Evolutionary conservation across 2,888 invertebrate genomes (phyloP).

Genomic region (Lasioglossum vierecki): DNA sequence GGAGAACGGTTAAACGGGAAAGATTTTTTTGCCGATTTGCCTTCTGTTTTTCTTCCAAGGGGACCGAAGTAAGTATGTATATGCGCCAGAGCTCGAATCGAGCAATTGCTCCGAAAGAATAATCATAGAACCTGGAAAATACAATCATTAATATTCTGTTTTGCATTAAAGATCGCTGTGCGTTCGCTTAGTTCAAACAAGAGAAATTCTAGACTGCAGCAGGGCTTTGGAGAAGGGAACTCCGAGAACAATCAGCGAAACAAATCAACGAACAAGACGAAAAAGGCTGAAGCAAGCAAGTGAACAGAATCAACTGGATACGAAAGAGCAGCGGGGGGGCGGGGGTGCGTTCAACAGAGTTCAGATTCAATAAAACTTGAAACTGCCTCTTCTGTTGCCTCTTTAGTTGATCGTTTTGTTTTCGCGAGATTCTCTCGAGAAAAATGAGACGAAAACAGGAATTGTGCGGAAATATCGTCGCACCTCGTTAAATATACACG

Average conservation of each 20-base stretch:
- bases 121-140: slow-evolving; percentile 12
- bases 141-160: slow-evolving; percentile 19
- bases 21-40: neutral
- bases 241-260: neutral
- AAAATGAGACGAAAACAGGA: neutral
- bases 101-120: slow-evolving; percentile 1
- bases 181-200: neutral
- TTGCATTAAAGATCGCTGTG: neutral
- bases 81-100: neutral
- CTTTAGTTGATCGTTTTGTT: neutral
- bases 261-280: neutral
- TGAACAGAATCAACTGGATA: neutral
- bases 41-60: neutral
- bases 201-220: neutral
- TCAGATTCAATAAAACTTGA: neutral
- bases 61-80: neutral
- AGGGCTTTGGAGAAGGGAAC: neutral
- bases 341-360: neutral
- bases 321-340: neutral
- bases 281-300: neutral
- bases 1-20: slow-evolving; percentile 9
- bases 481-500: neutral
- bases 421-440: neutral
- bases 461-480: neutral
- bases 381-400: neutral